Percentiles rank a stretch among this genome's conserved stretches.
phyloP scores from a whole-genome alignment of 2,888 invertebrate genomes.

The Luffia ferchaultella region DNA sequence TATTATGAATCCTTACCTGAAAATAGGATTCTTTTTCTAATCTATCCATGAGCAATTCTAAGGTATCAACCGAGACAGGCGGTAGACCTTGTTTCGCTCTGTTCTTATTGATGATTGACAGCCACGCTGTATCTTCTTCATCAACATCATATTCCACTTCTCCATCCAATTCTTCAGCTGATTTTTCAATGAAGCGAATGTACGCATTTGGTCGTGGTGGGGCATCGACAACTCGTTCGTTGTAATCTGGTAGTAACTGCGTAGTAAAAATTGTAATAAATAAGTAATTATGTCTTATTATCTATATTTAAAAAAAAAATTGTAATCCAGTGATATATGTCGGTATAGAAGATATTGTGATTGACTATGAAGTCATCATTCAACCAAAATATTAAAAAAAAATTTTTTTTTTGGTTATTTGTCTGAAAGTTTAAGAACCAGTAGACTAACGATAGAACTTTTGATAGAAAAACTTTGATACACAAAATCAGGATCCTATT shows the following conservation, averaged over 20 bases:
- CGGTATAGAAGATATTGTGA: no score
- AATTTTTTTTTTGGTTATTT: no score
- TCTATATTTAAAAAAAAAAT: no score
- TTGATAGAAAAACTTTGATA: no score
- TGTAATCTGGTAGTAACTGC: conserved; percentile 76
- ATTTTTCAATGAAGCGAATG: conserved; percentile 93
- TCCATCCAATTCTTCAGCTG: conserved; percentile 92
- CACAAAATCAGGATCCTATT: no score
- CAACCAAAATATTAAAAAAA: no score
- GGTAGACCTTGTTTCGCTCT: conserved; percentile 71
- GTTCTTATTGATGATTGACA: conserved; percentile 86
- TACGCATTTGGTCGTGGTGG: conserved; percentile 88
- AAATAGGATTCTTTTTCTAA: conserved; percentile 98
- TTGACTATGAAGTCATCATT: no score
- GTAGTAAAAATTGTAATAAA: background rate
- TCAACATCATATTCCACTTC: conserved; percentile 97
- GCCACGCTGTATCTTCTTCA: conserved; percentile 97
- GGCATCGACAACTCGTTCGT: conserved; percentile 78
- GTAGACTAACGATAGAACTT: no score
- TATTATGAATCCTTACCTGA: no score
- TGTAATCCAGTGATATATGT: no score
- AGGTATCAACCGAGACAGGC: conserved; percentile 84
- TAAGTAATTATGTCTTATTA: no score
- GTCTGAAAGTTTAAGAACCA: no score
- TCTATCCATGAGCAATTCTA: conserved; percentile 97